Percentiles rank a stretch among this genome's conserved stretches.
Conservation (phyloP, 2,888 invertebrate species). For the Rotaria sp. region DNA sequence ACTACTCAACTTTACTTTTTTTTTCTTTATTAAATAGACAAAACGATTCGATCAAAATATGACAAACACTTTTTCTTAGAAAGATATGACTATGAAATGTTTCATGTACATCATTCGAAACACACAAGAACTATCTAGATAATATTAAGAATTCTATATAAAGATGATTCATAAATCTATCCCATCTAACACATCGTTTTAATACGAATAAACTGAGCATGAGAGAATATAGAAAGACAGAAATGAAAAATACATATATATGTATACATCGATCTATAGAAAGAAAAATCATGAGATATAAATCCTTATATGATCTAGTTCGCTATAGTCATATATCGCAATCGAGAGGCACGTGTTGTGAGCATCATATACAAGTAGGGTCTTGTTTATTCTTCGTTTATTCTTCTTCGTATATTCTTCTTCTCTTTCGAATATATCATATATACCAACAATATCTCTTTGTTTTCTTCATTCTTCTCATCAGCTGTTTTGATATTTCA, state of each 20-base stretch:
- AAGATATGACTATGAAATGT: too few species aligned
- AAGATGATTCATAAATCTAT: not conserved
- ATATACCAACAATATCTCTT: not conserved
- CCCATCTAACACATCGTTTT: not conserved
- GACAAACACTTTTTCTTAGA: too few species aligned
- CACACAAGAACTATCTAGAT: too few species aligned
- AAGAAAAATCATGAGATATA: constrained; percentile 10
- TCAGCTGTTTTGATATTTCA: constrained; percentile 17
- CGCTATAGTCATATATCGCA: not conserved
- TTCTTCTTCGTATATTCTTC: not conserved
- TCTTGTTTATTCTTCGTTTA: not conserved
- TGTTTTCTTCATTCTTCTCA: constrained; percentile 22
- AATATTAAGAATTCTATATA: not conserved
- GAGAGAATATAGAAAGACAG: not conserved
- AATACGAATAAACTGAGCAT: not conserved
- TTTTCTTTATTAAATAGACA: too few species aligned
- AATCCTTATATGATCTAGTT: not conserved
- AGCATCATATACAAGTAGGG: constrained; percentile 8
- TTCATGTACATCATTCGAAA: too few species aligned
- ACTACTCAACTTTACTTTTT: too few species aligned
- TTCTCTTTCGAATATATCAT: not conserved
- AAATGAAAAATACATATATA: not conserved
- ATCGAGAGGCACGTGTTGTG: constrained; percentile 22
- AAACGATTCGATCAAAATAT: too few species aligned
- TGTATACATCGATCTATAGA: not conserved